Evolutionary conservation across 2,113 vertebrate species (phyloP), one percentile per base, ranked within the genome.

Genomic region (Alouatta palliata): DNA sequence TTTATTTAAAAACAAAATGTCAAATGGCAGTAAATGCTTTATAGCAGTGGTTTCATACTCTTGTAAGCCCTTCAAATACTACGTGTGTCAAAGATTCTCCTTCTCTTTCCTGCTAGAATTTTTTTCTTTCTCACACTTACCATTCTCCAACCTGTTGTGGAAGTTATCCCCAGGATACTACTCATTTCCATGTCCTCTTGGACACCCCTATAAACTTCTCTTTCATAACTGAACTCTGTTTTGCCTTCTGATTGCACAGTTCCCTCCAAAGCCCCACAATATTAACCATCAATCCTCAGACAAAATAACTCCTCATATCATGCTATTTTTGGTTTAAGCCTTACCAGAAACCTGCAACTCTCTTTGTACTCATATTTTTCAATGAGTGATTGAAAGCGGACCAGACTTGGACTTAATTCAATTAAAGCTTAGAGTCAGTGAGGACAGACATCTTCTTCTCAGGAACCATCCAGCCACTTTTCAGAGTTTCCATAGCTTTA

Each of bases 1-100:
- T 61, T 81, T n/a, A 94, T 89, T 94, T 91, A 92, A 82, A 90
- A 96, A 81, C 7, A 89, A 96, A 95, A 90, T 77, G 27, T 25
- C 90, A 93, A 93, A 96, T 40, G 16, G 27, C 32, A 92, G 49
- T 82, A 86, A 90, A 81, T 80, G 56, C 13, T 95, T 94, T 82
- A 96, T 92, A 90, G 20, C 8, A 37, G 45, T 70, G 47, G 43
- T 68, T 82, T 37, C 30, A 56, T 79, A 79, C 14, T 89, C 45
- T 83, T 58, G 10, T 32, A 92, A 89, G 54, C 4, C 56, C 10
- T 94, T 84, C 25, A 92, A 87, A 92, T 7, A 91, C 27, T 12
- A 95, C 47, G n/a, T 35, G 10, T 49, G 23, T 94, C 17, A 77
- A 32, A 11, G 7, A 83, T 1, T 90, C 19, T 73, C 10, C 27